These are phyloP conservation scores for Poeciliopsis turneri DNA, from an alignment of 2,797 vertebrate genomes.

Conservation along the genomic window DNA sequence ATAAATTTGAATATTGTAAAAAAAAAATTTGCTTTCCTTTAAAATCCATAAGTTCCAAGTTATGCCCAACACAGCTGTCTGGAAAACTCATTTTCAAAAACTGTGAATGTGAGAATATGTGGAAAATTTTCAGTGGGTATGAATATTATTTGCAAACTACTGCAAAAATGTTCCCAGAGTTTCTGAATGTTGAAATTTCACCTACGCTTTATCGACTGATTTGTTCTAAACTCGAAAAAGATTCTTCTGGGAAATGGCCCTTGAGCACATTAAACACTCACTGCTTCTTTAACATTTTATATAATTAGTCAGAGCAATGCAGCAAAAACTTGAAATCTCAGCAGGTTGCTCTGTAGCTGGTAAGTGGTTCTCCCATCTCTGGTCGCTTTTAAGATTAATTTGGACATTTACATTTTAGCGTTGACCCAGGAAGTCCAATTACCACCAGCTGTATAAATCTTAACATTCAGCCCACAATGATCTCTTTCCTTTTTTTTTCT, in stretches of 20 bases:
- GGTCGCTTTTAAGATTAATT: slow-evolving; percentile 4
- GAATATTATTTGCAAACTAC: background rate
- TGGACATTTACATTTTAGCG: slow-evolving; percentile 1
- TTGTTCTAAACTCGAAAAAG: background rate
- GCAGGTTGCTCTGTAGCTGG: background rate
- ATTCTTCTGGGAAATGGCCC: background rate
- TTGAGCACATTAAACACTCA: background rate
- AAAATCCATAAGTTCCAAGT: background rate
- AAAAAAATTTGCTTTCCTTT: background rate
- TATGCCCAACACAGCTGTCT: background rate
- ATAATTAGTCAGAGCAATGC: background rate
- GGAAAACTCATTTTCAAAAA: background rate
- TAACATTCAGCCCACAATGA: slow-evolving; percentile 14
- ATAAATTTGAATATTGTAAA: background rate
- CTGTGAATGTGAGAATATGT: background rate
- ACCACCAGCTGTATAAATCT: slow-evolving; percentile 35
- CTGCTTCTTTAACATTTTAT: background rate
- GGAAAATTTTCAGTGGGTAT: background rate
- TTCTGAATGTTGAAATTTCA: background rate
- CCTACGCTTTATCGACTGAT: background rate
- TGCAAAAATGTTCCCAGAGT: background rate
- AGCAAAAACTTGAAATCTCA: background rate
- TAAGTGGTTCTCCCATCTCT: background rate
- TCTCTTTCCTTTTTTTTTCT: background rate
- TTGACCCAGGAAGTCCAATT: slow-evolving; percentile 24